Evolutionary conservation across 1,140 invertebrate genomes (phyloP).

Genomic region (Teleogryllus occipitalis): DNA sequence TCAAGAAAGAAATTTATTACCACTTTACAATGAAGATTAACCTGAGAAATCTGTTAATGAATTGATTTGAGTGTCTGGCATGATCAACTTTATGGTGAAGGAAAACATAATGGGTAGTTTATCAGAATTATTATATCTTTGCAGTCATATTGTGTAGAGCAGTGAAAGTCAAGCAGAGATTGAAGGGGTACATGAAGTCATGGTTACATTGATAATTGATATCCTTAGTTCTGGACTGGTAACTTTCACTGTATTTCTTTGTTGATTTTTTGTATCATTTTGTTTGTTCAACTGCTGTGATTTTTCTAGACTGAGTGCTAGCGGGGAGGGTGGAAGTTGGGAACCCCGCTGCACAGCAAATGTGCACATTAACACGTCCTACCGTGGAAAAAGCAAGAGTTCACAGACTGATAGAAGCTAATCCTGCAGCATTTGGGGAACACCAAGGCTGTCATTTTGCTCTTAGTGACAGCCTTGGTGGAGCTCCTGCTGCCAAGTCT

Average conservation of each 20-base stretch:
- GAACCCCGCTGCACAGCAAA: not conserved
- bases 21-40: too few relatives aligned
- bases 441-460: not conserved
- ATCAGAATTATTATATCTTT: too few relatives aligned
- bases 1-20: too few relatives aligned
- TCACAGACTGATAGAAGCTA: not conserved
- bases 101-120: too few relatives aligned
- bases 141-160: not conserved
- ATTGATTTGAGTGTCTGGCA: too few relatives aligned
- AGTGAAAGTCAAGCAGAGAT: not conserved
- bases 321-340: too few relatives aligned
- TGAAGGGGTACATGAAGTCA: not conserved
- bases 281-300: conserved; percentile 4
- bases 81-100: too few relatives aligned
- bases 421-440: not conserved
- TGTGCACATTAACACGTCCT: not conserved
- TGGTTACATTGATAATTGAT: not conserved
- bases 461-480: not conserved
- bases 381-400: not conserved
- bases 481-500: not conserved
- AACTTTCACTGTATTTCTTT: not conserved
- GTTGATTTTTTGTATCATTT: not conserved
- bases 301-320: not conserved
- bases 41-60: too few relatives aligned
- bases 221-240: not conserved